These are phyloP conservation scores for Euschistus heros DNA, from an alignment of 1,140 invertebrate genomes.

Conservation along the genomic window DNA sequence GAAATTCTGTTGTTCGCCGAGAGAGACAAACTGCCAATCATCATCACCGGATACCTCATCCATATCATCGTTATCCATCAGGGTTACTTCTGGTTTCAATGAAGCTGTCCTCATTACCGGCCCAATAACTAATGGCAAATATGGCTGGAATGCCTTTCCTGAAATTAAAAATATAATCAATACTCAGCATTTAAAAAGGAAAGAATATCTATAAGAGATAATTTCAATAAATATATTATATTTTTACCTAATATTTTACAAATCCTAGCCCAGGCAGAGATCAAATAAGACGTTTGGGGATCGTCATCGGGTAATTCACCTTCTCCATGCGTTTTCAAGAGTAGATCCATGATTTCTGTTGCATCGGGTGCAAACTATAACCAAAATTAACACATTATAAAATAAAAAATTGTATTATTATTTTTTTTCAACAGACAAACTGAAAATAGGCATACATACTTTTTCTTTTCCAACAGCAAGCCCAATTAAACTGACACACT, in stretches of 20 bases:
- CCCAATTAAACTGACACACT: conserved; percentile 97
- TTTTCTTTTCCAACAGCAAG: conserved; percentile 93
- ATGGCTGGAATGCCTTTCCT: conserved; percentile 89
- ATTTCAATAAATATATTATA: not conserved
- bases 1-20: conserved; percentile 93
- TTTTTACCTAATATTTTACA: conserved; percentile 84
- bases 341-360: conserved; percentile 90
- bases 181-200: not conserved
- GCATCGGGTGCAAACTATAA: conserved; percentile 78
- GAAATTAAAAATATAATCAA: conserved; percentile 18
- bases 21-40: conserved; percentile 95
- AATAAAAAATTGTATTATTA: no score
- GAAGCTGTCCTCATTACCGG: conserved; percentile 91
- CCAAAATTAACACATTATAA: not conserved
- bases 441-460: conserved; percentile 35
- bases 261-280: conserved; percentile 97
- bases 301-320: conserved; percentile 84
- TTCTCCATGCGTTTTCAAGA: conserved; percentile 78
- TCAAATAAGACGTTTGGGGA: conserved; percentile 95
- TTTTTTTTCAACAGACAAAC: no score
- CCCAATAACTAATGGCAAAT: conserved; percentile 94
- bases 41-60: conserved; percentile 78
- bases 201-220: not conserved
- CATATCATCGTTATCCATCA: conserved; percentile 86
- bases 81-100: conserved; percentile 93